Percentiles rank a stretch among this genome's conserved stretches.
Conservation (phyloP, 2,113 vertebrate species). For the Anser cygnoides region DNA sequence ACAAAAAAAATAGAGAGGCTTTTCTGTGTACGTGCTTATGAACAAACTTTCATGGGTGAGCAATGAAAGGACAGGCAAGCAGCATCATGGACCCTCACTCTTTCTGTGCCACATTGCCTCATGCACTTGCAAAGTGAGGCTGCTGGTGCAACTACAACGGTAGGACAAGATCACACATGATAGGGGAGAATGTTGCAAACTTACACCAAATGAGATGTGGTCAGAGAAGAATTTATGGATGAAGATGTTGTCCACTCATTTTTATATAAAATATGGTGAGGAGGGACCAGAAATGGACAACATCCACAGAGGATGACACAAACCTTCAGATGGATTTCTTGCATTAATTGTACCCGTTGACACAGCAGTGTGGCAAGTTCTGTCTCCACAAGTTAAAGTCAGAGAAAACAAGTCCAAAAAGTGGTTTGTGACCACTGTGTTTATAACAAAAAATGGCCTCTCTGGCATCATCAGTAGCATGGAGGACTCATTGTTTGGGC, state of each 20-base stretch:
- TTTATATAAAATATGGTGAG: neutral
- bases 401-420: neutral
- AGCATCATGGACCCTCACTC: rapidly evolving
- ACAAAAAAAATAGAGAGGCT: neutral
- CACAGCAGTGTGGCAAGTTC: rapidly evolving
- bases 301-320: neutral
- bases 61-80: neutral
- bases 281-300: neutral
- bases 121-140: neutral
- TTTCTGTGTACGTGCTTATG: neutral
- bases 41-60: neutral
- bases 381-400: neutral
- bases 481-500: neutral
- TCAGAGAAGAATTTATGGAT: neutral
- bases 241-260: neutral
- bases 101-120: neutral
- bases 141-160: neutral
- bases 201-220: neutral
- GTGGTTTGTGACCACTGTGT: neutral
- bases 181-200: neutral
- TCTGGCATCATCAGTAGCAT: neutral
- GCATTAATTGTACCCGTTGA: rapidly evolving
- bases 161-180: neutral
- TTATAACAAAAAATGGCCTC: neutral
- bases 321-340: neutral